Evolutionary conservation across 2,888 invertebrate species (phyloP).

Genomic region (Eristalinus aeneus): DNA sequence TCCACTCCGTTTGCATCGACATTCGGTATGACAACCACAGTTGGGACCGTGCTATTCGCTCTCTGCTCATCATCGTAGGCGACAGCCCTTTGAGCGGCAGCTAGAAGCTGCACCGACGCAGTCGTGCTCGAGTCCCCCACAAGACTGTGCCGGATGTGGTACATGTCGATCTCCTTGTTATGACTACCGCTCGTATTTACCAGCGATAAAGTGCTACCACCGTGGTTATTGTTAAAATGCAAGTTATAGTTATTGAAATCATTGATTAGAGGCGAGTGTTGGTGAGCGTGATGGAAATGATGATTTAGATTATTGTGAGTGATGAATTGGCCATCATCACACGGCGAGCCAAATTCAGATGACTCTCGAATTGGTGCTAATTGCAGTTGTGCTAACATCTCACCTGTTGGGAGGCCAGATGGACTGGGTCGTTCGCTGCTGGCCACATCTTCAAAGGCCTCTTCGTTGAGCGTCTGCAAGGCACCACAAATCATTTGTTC

Average conservation of each 20-base stretch:
- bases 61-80: constrained; percentile 74
- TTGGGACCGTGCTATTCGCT: constrained; percentile 73
- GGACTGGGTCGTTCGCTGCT: constrained; percentile 85
- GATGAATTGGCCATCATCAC: constrained; percentile 78
- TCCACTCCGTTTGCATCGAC: constrained; percentile 75
- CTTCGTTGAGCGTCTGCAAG: constrained; percentile 94
- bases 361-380: constrained; percentile 81
- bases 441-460: constrained; percentile 94
- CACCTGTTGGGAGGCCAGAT: constrained; percentile 82
- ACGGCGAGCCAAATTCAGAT: constrained; percentile 80
- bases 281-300: constrained; percentile 71
- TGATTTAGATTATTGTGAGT: constrained; percentile 73
- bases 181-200: constrained; percentile 73
- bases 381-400: constrained; percentile 81
- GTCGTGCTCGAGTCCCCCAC: constrained; percentile 73
- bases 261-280: constrained; percentile 69
- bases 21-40: constrained; percentile 79
- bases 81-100: constrained; percentile 62
- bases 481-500: constrained; percentile 98
- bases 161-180: constrained; percentile 69
- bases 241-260: constrained; percentile 66
- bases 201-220: constrained; percentile 77
- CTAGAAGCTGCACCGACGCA: constrained; percentile 71
- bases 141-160: constrained; percentile 73
- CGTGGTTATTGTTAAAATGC: constrained; percentile 74